These are phyloP conservation scores for Polyergus mexicanus DNA, from an alignment of 1,140 invertebrate species.

Conservation along the genomic window DNA sequence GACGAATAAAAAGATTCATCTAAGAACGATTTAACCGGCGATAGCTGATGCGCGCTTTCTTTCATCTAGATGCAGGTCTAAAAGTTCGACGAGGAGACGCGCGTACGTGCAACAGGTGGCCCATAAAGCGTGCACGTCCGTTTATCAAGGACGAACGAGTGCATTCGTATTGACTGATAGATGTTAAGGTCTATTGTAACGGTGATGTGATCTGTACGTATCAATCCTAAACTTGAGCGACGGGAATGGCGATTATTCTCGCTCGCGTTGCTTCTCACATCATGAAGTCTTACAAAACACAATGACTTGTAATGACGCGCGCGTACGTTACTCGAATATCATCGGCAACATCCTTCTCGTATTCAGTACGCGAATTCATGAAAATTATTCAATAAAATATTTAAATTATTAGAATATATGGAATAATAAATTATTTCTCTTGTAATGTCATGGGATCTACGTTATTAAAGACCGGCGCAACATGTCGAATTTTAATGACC, in stretches of 20 bases:
- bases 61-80: slow-evolving; percentile 77
- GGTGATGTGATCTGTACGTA: slow-evolving; percentile 71
- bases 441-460: background rate
- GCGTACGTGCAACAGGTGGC: slow-evolving; percentile 82
- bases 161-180: slow-evolving; percentile 83
- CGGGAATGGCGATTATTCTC: slow-evolving; percentile 50
- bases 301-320: background rate
- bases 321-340: background rate
- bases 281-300: slow-evolving; percentile 10
- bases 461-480: background rate
- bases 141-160: slow-evolving; percentile 84
- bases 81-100: slow-evolving; percentile 79
- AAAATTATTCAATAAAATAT: background rate
- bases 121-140: slow-evolving; percentile 82
- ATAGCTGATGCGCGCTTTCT: slow-evolving; percentile 64
- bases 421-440: background rate
- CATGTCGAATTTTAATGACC: background rate
- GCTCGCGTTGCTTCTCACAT: slow-evolving; percentile 15
- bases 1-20: slow-evolving; percentile 59
- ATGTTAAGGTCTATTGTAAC: slow-evolving; percentile 77
- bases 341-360: background rate
- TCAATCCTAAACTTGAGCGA: slow-evolving; percentile 72
- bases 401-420: too few species aligned
- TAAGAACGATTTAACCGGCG: slow-evolving; percentile 53
- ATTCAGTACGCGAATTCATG: background rate